A percentile compares a stretch with the other conserved stretches of the same genome.
These are phyloP conservation scores for Malaclemys terrapin DNA, from an alignment of 2,113 vertebrate species.

Conservation along the genomic window DNA sequence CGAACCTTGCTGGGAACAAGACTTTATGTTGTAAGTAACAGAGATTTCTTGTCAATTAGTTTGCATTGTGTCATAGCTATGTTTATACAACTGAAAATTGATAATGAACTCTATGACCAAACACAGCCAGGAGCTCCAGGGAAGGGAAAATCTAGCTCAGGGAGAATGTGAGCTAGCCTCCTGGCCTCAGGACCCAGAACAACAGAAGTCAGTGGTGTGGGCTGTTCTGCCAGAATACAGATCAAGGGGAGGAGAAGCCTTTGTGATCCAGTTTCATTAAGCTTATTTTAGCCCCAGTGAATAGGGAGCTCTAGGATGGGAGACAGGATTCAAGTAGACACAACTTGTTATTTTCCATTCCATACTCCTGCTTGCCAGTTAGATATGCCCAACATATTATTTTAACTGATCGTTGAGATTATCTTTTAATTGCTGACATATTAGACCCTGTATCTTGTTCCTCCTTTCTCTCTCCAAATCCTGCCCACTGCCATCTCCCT, in stretches of 20 bases:
- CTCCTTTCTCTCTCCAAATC: not conserved
- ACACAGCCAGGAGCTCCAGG: not conserved
- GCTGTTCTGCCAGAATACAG: not conserved
- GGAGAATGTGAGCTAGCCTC: not conserved
- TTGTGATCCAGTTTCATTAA: not conserved
- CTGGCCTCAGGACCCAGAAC: not conserved
- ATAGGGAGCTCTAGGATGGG: not conserved
- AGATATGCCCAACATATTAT: not conserved
- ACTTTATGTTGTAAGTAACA: conserved; percentile 79
- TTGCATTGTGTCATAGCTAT: not conserved
- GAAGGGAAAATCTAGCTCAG: not conserved
- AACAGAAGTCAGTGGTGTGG: not conserved
- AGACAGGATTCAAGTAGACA: not conserved
- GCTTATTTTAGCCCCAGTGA: not conserved
- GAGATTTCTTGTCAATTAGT: not conserved
- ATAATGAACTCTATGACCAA: not conserved
- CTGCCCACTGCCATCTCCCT: not conserved
- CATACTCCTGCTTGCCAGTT: not conserved
- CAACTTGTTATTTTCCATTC: not conserved
- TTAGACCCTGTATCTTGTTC: not conserved
- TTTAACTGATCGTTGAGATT: not conserved
- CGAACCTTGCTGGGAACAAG: conserved; percentile 79
- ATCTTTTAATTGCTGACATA: not conserved
- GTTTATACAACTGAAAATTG: not conserved
- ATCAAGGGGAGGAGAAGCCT: not conserved